These are phyloP conservation scores for Hyles vespertilio DNA, from an alignment of 1,140 invertebrate genomes.

Conservation along the genomic window DNA sequence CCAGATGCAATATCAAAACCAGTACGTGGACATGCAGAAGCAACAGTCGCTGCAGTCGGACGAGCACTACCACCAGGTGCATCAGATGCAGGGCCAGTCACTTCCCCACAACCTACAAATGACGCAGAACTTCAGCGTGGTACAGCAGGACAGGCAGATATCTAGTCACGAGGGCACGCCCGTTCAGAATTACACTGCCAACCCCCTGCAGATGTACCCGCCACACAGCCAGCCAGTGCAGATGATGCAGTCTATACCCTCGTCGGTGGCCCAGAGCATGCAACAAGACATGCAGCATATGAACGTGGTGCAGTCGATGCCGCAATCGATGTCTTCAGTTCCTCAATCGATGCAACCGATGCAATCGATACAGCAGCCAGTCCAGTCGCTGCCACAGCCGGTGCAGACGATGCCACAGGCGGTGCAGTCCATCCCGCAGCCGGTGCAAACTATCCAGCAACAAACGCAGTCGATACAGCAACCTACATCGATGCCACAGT, in stretches of 20 bases:
- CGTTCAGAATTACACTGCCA: conserved; percentile 65
- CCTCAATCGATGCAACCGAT: conserved; percentile 19
- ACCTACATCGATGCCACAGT: conserved; percentile 11
- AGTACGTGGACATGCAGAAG: conserved; percentile 50
- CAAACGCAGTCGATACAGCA: conserved; percentile 17
- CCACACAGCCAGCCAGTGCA: conserved; percentile 44
- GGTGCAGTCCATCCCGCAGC: conserved; percentile 19
- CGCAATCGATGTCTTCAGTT: conserved; percentile 27
- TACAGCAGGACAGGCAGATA: conserved; percentile 67
- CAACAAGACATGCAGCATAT: conserved; percentile 22
- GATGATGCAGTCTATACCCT: conserved; percentile 31
- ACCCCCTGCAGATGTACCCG: conserved; percentile 67
- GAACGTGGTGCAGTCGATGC: conserved; percentile 25
- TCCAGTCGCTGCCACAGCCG: conserved; percentile 24
- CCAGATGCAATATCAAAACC: conserved; percentile 60
- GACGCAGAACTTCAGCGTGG: conserved; percentile 45
- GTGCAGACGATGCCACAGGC: conserved; percentile 26
- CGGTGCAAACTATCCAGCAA: conserved; percentile 19
- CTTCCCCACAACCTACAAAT: conserved; percentile 54
- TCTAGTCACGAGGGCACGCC: conserved; percentile 75
- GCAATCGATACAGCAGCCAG: conserved; percentile 18
- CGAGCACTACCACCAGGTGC: conserved; percentile 53
- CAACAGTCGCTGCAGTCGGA: conserved; percentile 46
- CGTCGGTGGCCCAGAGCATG: conserved; percentile 20
- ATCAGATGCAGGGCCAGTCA: conserved; percentile 59